Evolutionary conservation across 2,113 vertebrate genomes (phyloP).

Genomic region (Sus scrofa): T2T-Sscrofa CM000817.6:98555001-98555500

Average conservation of each 20-base stretch:
- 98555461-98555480: background rate
- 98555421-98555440: background rate
- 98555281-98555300: background rate
- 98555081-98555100: background rate
- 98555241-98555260: background rate
- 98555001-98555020: background rate
- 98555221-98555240: conserved; percentile 30
- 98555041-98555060: conserved; percentile 52
- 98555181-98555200: background rate
- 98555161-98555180: background rate
- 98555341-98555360: background rate
- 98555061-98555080: conserved; percentile 82
- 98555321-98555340: background rate
- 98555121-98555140: background rate
- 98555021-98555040: background rate
- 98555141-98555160: background rate
- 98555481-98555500: background rate
- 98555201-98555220: background rate
- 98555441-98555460: background rate
- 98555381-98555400: background rate
- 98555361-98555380: background rate
- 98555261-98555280: background rate
- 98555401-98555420: background rate
- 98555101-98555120: background rate
- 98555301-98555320: background rate